Percentiles rank a stretch among this genome's conserved stretches.
Conservation (phyloP, 1,140 invertebrate genomes). For the Lanistes nyassanus region DNA sequence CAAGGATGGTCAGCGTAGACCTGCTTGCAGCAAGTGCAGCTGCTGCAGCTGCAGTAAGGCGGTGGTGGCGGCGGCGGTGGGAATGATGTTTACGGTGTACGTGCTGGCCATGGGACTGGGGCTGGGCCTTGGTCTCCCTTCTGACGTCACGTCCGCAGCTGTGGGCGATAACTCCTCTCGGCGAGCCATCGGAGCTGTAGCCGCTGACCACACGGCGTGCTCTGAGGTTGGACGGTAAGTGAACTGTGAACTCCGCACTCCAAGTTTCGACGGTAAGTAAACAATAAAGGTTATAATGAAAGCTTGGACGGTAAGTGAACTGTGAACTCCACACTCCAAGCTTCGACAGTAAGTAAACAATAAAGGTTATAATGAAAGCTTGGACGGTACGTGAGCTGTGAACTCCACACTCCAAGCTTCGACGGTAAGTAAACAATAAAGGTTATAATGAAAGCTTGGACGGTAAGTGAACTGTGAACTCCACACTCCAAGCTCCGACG, state of each 20-base stretch:
- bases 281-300: too few species aligned
- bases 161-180: neutral
- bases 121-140: constrained; percentile 6
- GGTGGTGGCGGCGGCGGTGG: constrained; percentile 12
- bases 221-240: constrained; percentile 29
- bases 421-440: too few species aligned
- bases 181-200: constrained; percentile 19
- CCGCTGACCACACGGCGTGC: constrained; percentile 28
- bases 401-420: too few species aligned
- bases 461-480: too few species aligned
- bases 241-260: too few species aligned
- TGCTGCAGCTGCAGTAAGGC: constrained; percentile 9
- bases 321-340: too few species aligned
- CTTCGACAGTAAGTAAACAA: too few species aligned
- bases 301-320: constrained; percentile 25
- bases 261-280: too few species aligned
- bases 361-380: too few species aligned
- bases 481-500: too few species aligned
- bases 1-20: neutral
- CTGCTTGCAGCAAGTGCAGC: neutral
- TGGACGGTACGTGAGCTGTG: too few species aligned
- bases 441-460: too few species aligned
- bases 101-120: constrained; percentile 23
- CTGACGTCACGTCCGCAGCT: neutral
- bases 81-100: neutral